phyloP scores from a whole-genome alignment of 2,888 invertebrate genomes.

The Ectemnius lituratus region DNA sequence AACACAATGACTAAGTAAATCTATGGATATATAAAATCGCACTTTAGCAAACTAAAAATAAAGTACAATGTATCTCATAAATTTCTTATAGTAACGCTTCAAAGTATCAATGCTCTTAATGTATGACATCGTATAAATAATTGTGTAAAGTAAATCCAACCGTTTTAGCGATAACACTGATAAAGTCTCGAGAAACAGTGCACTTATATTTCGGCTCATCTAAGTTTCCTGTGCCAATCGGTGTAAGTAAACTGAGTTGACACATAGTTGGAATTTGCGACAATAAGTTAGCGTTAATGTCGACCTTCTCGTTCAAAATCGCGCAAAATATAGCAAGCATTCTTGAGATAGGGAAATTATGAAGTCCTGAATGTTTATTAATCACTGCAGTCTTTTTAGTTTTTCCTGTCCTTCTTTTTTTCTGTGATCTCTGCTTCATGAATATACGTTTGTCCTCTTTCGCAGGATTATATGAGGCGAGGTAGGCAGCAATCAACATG shows the following conservation, averaged over 20 bases:
- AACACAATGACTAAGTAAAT: too few relatives aligned
- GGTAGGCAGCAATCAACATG: constrained; percentile 92
- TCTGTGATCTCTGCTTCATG: constrained; percentile 88
- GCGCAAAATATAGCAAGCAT: constrained; percentile 93
- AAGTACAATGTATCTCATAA: constrained; percentile 16
- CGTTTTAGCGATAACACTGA: constrained; percentile 86
- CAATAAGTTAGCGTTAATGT: constrained; percentile 91
- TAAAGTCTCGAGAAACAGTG: constrained; percentile 89
- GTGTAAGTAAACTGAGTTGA: constrained; percentile 87
- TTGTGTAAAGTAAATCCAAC: constrained; percentile 88
- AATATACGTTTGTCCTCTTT: constrained; percentile 93
- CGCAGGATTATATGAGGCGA: constrained; percentile 95
- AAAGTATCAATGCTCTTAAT: constrained; percentile 59
- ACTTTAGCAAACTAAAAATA: constrained; percentile 35
- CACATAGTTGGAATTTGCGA: constrained; percentile 93
- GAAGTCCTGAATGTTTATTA: constrained; percentile 83
- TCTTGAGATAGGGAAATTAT: constrained; percentile 89
- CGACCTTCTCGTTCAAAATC: constrained; percentile 90
- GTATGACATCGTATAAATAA: constrained; percentile 86
- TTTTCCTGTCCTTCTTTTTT: constrained; percentile 81
- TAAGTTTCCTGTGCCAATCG: constrained; percentile 85
- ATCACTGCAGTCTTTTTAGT: constrained; percentile 77
- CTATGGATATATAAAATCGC: neutral
- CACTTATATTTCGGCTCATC: constrained; percentile 93
- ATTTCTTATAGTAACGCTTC: constrained; percentile 4